Evolutionary conservation across 2,888 invertebrate genomes (phyloP).

Genomic region (Agrotis puta): DNA sequence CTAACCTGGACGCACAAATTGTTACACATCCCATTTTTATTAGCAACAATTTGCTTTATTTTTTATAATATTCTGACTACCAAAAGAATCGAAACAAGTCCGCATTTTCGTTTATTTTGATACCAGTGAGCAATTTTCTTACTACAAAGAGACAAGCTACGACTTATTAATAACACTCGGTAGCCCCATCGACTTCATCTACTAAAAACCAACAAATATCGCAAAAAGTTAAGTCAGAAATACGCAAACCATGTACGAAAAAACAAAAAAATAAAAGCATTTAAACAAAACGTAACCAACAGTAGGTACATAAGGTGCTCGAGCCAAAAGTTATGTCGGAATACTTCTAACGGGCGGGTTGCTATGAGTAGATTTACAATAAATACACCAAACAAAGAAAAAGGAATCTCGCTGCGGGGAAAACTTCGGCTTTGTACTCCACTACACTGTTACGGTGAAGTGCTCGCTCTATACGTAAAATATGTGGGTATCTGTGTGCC

Average conservation of each 20-base stretch:
- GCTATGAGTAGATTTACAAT: constrained; percentile 91
- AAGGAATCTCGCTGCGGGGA: constrained; percentile 89
- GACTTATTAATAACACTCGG: neutral
- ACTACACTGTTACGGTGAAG: constrained; percentile 76
- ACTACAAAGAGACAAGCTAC: too few species aligned
- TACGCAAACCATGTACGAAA: constrained; percentile 39
- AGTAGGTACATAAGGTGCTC: constrained; percentile 76
- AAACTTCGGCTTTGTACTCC: constrained; percentile 88
- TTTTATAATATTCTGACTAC: neutral
- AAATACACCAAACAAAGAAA: constrained; percentile 91
- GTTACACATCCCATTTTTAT: constrained; percentile 54
- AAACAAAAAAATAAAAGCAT: constrained; percentile 64
- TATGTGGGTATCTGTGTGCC: constrained; percentile 65
- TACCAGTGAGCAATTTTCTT: neutral
- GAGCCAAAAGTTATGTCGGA: constrained; percentile 89
- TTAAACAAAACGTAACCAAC: constrained; percentile 67
- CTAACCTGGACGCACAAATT: constrained; percentile 51
- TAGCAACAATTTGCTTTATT: constrained; percentile 29
- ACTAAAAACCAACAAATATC: constrained; percentile 25
- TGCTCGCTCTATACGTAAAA: constrained; percentile 73
- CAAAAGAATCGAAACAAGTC: neutral
- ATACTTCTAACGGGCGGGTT: constrained; percentile 87
- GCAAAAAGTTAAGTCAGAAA: constrained; percentile 34
- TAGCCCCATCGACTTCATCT: neutral
- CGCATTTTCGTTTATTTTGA: neutral